Evolutionary conservation across 23 tunicate genomes (phyloP).

Genomic region (Clavelina lepadiformis): DNA sequence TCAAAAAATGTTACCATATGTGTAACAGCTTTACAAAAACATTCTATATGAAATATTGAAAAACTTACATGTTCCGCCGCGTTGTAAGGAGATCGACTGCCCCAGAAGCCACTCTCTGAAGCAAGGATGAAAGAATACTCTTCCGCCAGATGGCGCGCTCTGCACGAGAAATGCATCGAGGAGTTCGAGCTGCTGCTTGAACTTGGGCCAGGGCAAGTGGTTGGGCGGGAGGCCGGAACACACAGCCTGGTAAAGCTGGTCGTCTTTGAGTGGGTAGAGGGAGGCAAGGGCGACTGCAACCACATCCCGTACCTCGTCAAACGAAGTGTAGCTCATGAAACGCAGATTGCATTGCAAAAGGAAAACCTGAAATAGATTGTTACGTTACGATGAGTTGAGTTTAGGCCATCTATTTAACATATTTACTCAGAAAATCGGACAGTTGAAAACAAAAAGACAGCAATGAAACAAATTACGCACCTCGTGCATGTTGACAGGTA

Average conservation of each 20-base stretch:
- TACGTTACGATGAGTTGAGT: neutral
- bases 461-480: slow-evolving; percentile 11
- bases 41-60: neutral
- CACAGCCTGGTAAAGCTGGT: slow-evolving; percentile 79
- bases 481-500: slow-evolving; percentile 70
- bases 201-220: slow-evolving; percentile 40
- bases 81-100: slow-evolving; percentile 13
- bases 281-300: slow-evolving; percentile 82
- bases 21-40: neutral
- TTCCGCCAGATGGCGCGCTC: slow-evolving; percentile 17
- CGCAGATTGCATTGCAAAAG: slow-evolving; percentile 70
- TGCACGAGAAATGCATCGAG: slow-evolving; percentile 50
- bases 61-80: slow-evolving; percentile 58
- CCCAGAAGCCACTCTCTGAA: slow-evolving; percentile 90
- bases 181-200: slow-evolving; percentile 54
- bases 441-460: too few relatives aligned
- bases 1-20: neutral
- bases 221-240: slow-evolving; percentile 40
- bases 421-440: too few relatives aligned
- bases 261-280: slow-evolving; percentile 89
- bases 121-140: slow-evolving; percentile 78
- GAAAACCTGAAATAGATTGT: slow-evolving; percentile 43
- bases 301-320: slow-evolving; percentile 68
- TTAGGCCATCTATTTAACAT: too few relatives aligned
- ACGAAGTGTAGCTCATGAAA: slow-evolving; percentile 70